Conservation (phyloP, 2,113 vertebrate genomes). For the Sterrhoptilus dennistouni region DNA sequence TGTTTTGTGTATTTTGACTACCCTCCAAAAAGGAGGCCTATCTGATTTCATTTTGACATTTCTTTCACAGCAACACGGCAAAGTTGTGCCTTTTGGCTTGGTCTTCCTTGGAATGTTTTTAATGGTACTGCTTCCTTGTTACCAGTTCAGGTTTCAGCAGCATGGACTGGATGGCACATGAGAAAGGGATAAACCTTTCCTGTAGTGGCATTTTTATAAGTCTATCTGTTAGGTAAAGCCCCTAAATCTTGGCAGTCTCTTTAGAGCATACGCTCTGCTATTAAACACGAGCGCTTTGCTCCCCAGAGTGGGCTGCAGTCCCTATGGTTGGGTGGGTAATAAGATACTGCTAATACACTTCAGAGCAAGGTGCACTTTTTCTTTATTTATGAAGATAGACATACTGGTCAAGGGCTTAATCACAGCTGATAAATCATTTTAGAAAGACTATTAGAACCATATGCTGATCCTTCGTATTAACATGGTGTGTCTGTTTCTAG, state of each 20-base stretch:
- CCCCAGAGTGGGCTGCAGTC: conserved; percentile 63
- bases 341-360: conserved; percentile 76
- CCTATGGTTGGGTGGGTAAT: conserved; percentile 70
- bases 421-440: conserved; percentile 84
- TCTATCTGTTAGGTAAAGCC: conserved; percentile 69
- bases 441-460: conserved; percentile 82
- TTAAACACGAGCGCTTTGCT: conserved; percentile 64
- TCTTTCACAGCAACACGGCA: conserved; percentile 9
- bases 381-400: conserved; percentile 85
- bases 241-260: conserved; percentile 71
- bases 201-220: conserved; percentile 70
- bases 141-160: conserved; percentile 61
- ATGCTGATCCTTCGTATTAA: conserved; percentile 80
- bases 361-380: conserved; percentile 81
- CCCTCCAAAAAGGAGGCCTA: not conserved
- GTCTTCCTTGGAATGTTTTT: conserved; percentile 34
- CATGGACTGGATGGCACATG: not conserved
- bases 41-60: conserved; percentile 13
- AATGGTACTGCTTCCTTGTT: conserved; percentile 62
- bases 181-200: conserved; percentile 60
- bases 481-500: conserved; percentile 74
- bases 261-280: conserved; percentile 40
- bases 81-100: conserved; percentile 5
- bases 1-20: conserved; percentile 43
- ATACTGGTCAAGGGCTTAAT: conserved; percentile 78